Evolutionary conservation across 2,113 vertebrate species (phyloP).

Genomic region (Suncus etruscus): DNA sequence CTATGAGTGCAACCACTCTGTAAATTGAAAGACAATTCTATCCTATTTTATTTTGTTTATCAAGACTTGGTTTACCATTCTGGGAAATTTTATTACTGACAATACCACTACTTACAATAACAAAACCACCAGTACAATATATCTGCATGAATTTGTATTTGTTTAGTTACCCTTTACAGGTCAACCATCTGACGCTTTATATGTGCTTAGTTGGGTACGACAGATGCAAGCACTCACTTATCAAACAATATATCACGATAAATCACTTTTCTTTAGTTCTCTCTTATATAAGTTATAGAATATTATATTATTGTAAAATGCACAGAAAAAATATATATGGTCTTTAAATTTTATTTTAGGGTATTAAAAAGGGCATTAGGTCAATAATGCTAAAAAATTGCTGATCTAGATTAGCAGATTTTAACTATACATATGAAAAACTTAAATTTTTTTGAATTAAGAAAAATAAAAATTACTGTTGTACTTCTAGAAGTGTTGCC

Average conservation of each 20-base stretch:
- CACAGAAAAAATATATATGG: not conserved
- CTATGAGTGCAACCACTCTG: not conserved
- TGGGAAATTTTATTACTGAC: not conserved
- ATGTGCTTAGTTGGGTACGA: not conserved
- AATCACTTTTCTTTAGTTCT: not conserved
- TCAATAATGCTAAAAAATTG: not conserved
- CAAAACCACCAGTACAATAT: not conserved
- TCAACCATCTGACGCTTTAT: not conserved
- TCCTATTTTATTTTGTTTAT: constrained; percentile 27
- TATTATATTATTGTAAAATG: constrained; percentile 46
- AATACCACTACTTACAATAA: not conserved
- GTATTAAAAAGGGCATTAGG: not conserved
- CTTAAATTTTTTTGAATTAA: not conserved
- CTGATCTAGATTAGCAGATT: not conserved
- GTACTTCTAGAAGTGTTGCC: not conserved
- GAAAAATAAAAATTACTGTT: not conserved
- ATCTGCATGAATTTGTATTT: not conserved
- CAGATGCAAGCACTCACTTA: not conserved
- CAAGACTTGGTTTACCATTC: constrained; percentile 43
- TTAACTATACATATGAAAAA: not conserved
- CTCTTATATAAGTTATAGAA: not conserved
- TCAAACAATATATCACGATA: not conserved
- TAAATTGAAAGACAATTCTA: not conserved
- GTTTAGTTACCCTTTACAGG: not conserved
- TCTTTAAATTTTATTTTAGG: constrained; percentile 28